A percentile compares a stretch with the other conserved stretches of the same genome.
Evolutionary conservation across 2,888 invertebrate genomes (phyloP).

Genomic region (Teleogryllus oceanicus): DNA sequence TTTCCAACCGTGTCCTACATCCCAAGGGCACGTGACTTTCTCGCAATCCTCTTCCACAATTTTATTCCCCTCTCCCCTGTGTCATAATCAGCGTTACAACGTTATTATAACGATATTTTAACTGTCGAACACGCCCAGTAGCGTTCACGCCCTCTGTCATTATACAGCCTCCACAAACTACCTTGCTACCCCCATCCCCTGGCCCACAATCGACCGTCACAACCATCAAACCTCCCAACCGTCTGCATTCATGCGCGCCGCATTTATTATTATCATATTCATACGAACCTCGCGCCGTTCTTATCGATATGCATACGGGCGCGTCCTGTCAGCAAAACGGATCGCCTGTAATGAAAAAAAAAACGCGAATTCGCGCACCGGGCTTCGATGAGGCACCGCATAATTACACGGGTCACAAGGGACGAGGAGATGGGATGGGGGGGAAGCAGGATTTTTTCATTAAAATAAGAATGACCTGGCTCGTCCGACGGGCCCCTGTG

Average conservation of each 20-base stretch:
- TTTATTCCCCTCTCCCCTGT: background rate
- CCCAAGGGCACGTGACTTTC: background rate
- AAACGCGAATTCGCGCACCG: background rate
- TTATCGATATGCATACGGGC: slow-evolving; percentile 1
- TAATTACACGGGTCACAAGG: background rate
- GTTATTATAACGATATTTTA: slow-evolving; percentile 18
- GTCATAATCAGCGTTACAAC: background rate
- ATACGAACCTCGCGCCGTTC: background rate
- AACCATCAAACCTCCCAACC: no score
- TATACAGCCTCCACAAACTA: background rate
- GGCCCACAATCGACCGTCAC: no score
- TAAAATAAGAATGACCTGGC: background rate
- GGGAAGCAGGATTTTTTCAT: background rate
- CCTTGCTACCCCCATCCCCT: background rate
- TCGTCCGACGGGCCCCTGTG: no score
- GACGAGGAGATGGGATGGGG: no score
- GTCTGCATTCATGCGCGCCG: background rate
- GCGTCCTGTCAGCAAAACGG: background rate
- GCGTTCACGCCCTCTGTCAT: background rate
- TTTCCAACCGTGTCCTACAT: background rate
- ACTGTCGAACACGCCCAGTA: background rate
- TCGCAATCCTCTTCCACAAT: background rate
- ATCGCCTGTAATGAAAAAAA: background rate
- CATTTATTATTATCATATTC: background rate
- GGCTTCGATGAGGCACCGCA: background rate